phyloP scores from a whole-genome alignment of 2,797 vertebrate species.

The Aulostomus chinensis region DNA sequence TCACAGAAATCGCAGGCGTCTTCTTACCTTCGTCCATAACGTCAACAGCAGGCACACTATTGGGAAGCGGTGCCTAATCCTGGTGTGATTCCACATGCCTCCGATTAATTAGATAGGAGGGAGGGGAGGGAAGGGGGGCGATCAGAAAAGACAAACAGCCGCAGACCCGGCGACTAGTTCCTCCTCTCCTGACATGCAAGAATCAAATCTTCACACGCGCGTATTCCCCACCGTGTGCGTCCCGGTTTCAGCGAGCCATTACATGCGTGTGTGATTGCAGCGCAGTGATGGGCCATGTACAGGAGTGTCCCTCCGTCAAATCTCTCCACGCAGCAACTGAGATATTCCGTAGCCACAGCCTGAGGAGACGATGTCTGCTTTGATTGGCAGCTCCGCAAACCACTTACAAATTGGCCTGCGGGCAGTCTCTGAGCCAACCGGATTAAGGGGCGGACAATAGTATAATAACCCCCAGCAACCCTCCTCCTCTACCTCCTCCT shows the following conservation, averaged over 20 bases:
- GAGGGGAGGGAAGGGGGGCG: conserved; percentile 54
- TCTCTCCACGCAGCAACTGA: conserved; percentile 83
- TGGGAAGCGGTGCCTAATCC: conserved; percentile 81
- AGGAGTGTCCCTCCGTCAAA: conserved; percentile 78
- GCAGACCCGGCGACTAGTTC: conserved; percentile 78
- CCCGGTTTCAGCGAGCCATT: conserved; percentile 62
- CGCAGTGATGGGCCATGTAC: conserved; percentile 73
- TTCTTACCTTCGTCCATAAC: conserved; percentile 87
- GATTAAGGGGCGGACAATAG: conserved; percentile 74
- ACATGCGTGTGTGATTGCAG: conserved; percentile 58
- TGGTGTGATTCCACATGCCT: conserved; percentile 86
- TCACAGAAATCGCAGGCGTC: no score
- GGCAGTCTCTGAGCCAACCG: conserved; percentile 76
- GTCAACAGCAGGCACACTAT: conserved; percentile 85
- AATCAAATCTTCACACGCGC: conserved; percentile 60
- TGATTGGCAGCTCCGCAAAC: conserved; percentile 81
- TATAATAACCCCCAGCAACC: conserved; percentile 36
- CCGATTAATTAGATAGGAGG: conserved; percentile 78
- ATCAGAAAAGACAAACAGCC: conserved; percentile 77
- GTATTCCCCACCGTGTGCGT: conserved; percentile 49
- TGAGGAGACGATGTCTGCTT: conserved; percentile 73
- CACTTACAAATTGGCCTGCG: conserved; percentile 74
- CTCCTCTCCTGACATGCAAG: conserved; percentile 82
- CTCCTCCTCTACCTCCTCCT: background rate
- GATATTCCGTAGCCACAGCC: conserved; percentile 73